Evolutionary conservation across 2,888 invertebrate genomes (phyloP).

Genomic region (Leptura quadrifasciata): DNA sequence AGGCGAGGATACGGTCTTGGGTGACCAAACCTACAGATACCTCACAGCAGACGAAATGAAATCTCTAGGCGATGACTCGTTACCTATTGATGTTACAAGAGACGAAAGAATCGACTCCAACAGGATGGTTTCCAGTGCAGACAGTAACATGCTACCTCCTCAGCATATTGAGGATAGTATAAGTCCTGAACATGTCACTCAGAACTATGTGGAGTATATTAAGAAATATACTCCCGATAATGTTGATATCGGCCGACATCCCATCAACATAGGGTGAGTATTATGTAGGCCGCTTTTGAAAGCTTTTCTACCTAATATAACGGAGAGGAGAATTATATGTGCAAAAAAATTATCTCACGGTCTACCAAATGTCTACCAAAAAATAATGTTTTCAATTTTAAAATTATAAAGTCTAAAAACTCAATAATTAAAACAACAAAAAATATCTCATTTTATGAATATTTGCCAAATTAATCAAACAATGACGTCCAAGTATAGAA

Average conservation of each 20-base stretch:
- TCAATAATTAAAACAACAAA: too few relatives aligned
- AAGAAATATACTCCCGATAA: conserved; percentile 78
- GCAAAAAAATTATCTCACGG: neutral
- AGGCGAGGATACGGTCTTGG: conserved; percentile 94
- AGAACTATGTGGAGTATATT: conserved; percentile 74
- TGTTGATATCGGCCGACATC: conserved; percentile 77
- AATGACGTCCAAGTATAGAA: too few relatives aligned
- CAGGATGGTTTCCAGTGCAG: conserved; percentile 75
- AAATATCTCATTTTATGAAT: too few relatives aligned
- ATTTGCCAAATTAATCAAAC: too few relatives aligned
- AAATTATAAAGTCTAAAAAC: too few relatives aligned
- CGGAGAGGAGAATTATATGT: conserved; percentile 18
- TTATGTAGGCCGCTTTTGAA: neutral
- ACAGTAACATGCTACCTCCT: conserved; percentile 74
- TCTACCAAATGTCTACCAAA: neutral
- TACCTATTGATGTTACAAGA: conserved; percentile 94
- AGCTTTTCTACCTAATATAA: neutral
- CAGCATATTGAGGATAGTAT: conserved; percentile 79
- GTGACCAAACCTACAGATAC: conserved; percentile 93
- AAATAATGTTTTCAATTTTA: too few relatives aligned
- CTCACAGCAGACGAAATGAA: conserved; percentile 97
- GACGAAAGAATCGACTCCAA: conserved; percentile 89
- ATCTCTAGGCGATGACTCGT: conserved; percentile 93
- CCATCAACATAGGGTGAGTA: conserved; percentile 80
- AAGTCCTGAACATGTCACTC: conserved; percentile 78